Percentiles rank a stretch among this genome's conserved stretches.
Evolutionary conservation across 2,797 vertebrate species (phyloP).

Genomic region (Thamnophis elegans): DNA sequence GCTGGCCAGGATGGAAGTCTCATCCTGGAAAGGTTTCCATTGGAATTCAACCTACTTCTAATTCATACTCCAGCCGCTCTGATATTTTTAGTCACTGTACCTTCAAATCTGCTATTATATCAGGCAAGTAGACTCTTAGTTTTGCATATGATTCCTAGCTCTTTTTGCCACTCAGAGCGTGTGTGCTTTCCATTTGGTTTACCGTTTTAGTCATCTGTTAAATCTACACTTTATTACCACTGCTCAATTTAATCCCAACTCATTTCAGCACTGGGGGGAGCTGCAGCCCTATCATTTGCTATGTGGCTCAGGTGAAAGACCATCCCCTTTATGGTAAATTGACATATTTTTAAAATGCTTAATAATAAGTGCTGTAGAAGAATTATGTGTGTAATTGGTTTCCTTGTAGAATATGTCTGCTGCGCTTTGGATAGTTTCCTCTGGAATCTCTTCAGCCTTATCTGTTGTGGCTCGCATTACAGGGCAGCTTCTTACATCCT

Average conservation of each 20-base stretch:
- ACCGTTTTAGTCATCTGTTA: background rate
- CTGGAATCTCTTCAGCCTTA: conserved; percentile 60
- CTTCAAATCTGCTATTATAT: background rate
- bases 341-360: background rate
- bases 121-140: background rate
- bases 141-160: background rate
- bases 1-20: background rate
- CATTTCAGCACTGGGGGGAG: background rate
- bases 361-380: background rate
- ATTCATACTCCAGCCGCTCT: background rate
- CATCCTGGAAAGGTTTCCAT: background rate
- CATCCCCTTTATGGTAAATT: background rate
- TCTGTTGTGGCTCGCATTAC: conserved; percentile 50
- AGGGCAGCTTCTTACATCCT: conserved; percentile 58
- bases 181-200: background rate
- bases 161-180: background rate
- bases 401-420: conserved; percentile 45
- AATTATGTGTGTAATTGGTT: background rate
- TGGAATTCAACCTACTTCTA: background rate
- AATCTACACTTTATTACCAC: background rate
- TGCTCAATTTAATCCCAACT: background rate
- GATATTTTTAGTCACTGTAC: background rate
- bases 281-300: background rate
- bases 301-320: background rate
- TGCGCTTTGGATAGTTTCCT: conserved; percentile 59